Base-by-base conservation (phyloP, 2,797 vertebrate species). In the Tokudaia muenninki region DNA sequence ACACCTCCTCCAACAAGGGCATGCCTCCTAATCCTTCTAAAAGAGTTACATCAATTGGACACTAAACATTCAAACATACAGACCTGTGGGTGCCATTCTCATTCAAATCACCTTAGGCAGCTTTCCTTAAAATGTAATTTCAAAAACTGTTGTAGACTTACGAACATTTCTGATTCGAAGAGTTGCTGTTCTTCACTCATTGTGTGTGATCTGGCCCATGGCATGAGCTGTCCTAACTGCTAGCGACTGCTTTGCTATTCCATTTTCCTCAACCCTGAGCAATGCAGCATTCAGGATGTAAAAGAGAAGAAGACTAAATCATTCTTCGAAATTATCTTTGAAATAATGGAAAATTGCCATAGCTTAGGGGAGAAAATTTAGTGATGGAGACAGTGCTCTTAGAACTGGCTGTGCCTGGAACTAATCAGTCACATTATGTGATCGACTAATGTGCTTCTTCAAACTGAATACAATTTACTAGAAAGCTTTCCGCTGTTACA, bases 121-220 rank as follows among this genome's bases (percentile, higher is more conserved):
- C 80, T 91, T 87, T 80, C 65, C 63, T 95, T 90, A 67, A 65
- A 63, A 63, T 17, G 90, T 93, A 82, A 86, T 95, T 95, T 92
- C 92, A 29, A 41, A 93, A 79, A 88, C 52, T 74, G 70, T 34
- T 84, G 47, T 61, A 47, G 75, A 92, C 77, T 81, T 82, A 57
- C 57, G 86, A 34, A 47, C 80, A 44, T 52, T 75, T 63, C 29
- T 74, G 26, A 41, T 52, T 21, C 10, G 41, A 94, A 90, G 59
- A 84, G 19, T 74, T 47, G 3, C 26, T 74, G 3, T 65, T 86
- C 6, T 41, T 90, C 0, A 10, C 17, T 87, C 10, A 6, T 22
- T 37, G 21, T 12, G 47, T 16, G 61, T 37, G 44, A 26, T 16
- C 5, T 21, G 12, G 63, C 50, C 41, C 10, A 1, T 3, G 29